phyloP scores from a whole-genome alignment of 1,140 invertebrate genomes.

The Antheraea mylitta region DNA sequence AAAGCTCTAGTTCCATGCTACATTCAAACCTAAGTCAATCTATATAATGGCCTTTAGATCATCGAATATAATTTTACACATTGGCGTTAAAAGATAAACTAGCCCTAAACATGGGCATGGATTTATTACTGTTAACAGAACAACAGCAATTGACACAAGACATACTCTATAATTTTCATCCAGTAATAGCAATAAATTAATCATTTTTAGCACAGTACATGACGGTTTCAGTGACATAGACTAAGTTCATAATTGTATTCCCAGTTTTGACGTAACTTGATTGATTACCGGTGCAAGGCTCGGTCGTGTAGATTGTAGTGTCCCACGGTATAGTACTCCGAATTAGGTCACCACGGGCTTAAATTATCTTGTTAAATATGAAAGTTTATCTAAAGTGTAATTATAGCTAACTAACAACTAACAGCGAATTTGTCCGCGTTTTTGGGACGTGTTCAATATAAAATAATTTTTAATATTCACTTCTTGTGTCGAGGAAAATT shows the following conservation, averaged over 20 bases:
- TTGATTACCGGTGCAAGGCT: slow-evolving; percentile 51
- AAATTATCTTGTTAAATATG: slow-evolving; percentile 16
- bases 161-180: background rate
- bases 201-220: slow-evolving; percentile 47
- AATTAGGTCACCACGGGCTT: slow-evolving; percentile 40
- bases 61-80: too few species aligned
- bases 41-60: too few species aligned
- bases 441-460: too few species aligned
- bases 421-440: too few species aligned
- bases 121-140: too few species aligned
- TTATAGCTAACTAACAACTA: background rate
- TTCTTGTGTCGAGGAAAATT: too few species aligned
- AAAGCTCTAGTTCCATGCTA: too few species aligned
- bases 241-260: slow-evolving; percentile 76
- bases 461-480: too few species aligned
- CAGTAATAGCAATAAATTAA: slow-evolving; percentile 47
- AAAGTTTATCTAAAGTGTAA: background rate
- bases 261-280: slow-evolving; percentile 64
- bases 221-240: slow-evolving; percentile 55
- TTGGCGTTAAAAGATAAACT: too few species aligned
- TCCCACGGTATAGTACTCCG: slow-evolving; percentile 29
- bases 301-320: slow-evolving; percentile 6
- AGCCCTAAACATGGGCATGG: too few species aligned
- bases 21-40: too few species aligned
- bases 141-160: too few species aligned